These are phyloP conservation scores for Dolichomitus sp. DNA, from an alignment of 2,888 invertebrate genomes.

Conservation along the genomic window DNA sequence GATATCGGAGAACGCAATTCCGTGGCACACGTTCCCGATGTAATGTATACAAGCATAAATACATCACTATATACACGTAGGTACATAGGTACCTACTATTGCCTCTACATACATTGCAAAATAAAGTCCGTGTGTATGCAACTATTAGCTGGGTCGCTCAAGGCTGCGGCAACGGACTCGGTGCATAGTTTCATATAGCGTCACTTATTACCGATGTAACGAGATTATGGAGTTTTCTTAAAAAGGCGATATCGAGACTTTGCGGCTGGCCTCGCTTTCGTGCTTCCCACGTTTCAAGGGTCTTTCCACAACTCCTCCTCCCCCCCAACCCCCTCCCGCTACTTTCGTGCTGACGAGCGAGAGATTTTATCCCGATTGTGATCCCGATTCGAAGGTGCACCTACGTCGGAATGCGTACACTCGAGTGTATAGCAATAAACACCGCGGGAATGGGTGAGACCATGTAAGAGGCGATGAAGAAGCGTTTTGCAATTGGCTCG, in stretches of 20 bases:
- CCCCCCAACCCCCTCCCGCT: background rate
- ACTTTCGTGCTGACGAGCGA: constrained; percentile 57
- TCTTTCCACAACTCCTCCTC: constrained; percentile 41
- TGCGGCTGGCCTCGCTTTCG: constrained; percentile 65
- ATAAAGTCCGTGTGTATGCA: constrained; percentile 26
- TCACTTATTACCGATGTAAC: constrained; percentile 73
- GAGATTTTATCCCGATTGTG: constrained; percentile 67
- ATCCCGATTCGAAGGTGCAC: constrained; percentile 70
- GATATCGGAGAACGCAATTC: constrained; percentile 67
- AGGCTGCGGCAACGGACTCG: constrained; percentile 61
- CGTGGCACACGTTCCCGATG: constrained; percentile 46
- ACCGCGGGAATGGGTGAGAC: constrained; percentile 4
- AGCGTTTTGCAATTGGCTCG: constrained; percentile 68
- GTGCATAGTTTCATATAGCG: constrained; percentile 61
- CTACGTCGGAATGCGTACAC: constrained; percentile 23
- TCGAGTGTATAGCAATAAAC: background rate
- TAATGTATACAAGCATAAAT: constrained; percentile 21
- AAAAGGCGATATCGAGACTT: constrained; percentile 68
- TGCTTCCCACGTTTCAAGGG: constrained; percentile 78
- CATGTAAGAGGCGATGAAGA: constrained; percentile 54
- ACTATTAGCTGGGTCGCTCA: constrained; percentile 64
- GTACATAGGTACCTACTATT: constrained; percentile 22
- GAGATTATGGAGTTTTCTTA: constrained; percentile 72
- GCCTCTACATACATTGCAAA: constrained; percentile 49
- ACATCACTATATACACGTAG: constrained; percentile 22